Percentiles rank a stretch among this genome's conserved stretches.
Evolutionary conservation across 2,113 vertebrate species (phyloP).

Genomic region (Rynchops niger): DNA sequence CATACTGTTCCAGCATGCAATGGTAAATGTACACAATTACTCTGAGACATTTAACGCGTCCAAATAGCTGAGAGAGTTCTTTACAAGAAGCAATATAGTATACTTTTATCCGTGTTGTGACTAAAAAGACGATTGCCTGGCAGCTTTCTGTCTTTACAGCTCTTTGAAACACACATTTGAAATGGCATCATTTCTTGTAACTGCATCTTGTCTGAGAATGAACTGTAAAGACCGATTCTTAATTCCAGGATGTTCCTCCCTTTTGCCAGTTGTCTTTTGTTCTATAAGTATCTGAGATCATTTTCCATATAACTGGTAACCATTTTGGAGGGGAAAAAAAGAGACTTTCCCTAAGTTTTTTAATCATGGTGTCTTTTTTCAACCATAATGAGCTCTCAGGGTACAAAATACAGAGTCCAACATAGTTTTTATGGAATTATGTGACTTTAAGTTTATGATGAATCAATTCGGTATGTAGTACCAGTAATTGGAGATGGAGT

Average conservation of each 20-base stretch:
- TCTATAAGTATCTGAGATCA: neutral
- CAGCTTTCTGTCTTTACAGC: neutral
- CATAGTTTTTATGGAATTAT: neutral
- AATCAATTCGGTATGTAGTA: neutral
- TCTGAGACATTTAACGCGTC: neutral
- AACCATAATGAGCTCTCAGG: neutral
- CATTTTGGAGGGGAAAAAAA: neutral
- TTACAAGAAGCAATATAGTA: neutral
- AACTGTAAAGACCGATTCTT: neutral
- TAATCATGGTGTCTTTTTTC: accelerated
- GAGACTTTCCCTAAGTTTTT: neutral
- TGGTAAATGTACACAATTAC: neutral
- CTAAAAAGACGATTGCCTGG: neutral
- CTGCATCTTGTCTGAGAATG: neutral
- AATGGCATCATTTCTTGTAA: neutral
- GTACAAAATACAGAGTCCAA: neutral
- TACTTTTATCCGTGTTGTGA: neutral
- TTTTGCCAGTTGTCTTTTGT: neutral
- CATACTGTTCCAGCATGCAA: neutral
- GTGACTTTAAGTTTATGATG: neutral
- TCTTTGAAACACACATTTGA: neutral
- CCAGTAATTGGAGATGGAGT: neutral
- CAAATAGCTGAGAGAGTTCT: neutral
- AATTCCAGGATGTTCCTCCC: neutral
- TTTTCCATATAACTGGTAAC: neutral